Evolutionary conservation across 2,888 invertebrate genomes (phyloP), one percentile per base, ranked within the genome.

Genomic region (Nymphalis c-album): DNA sequence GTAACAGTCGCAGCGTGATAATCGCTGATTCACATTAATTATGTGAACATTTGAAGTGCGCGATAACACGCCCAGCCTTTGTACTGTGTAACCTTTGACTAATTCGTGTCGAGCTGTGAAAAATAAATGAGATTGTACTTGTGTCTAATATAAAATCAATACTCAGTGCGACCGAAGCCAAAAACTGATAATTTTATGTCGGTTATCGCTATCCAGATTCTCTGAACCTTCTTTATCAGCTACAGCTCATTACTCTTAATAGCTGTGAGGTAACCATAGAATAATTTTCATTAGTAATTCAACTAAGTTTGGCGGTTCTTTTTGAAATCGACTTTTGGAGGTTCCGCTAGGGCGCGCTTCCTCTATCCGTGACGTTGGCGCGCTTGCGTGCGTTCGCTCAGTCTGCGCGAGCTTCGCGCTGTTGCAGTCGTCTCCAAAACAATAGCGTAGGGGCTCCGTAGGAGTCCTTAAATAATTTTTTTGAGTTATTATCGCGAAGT

Each of bases 1-100:
- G 83, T 84, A 84, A 85, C 82, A 79, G 76, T 74, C 71, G 77
- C 77, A 75, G 75, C 76, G 75, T 84, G 81, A 85, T 85, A 84
- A 85, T 78, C 76, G 80, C 81, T 86, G 87, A 87, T 85, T 88
- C 88, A 86, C 85, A 86, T 88, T 90, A 89, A 90, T 89, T 90
- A 90, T 87, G 87, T 90, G 90, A 87, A 82, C 85, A 86, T 87
- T 85, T 87, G 82, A 83, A 85, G 86, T 87, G 85, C 82, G 86
- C 85, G 88, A 87, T 90, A 90, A 87, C 88, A 89, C 86, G 84
- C 84, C 87, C 80, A 79, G 72, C 71, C 67, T 73, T 75, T 78
- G 75, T 78, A 79, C 77, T 79, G 74, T 68, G 64, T 76, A 76
- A 72, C 76, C 68, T 68, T 69, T 75, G 70, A 75, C 76, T 76